Evolutionary conservation across 2,797 vertebrate species (phyloP).

Genomic region (Ctenosaura bakeri): DNA sequence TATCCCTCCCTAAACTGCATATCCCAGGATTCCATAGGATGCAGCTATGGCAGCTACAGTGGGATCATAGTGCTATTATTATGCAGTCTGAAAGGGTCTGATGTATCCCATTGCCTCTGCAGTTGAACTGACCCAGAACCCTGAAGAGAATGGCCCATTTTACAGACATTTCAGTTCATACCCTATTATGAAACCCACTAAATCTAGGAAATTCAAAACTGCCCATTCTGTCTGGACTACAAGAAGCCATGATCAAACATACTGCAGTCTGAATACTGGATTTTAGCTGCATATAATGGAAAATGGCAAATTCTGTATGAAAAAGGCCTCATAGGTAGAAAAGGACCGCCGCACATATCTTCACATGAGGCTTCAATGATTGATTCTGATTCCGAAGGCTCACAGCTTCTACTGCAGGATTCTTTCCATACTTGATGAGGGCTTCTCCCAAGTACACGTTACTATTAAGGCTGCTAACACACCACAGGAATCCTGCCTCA

Average conservation of each 20-base stretch:
- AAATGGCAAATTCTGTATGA: slow-evolving; percentile 31
- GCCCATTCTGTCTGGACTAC: neutral
- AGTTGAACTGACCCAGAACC: neutral
- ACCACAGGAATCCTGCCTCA: slow-evolving; percentile 49
- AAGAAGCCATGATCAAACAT: neutral
- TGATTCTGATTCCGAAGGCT: slow-evolving; percentile 45
- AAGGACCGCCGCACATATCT: slow-evolving; percentile 19
- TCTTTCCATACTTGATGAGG: slow-evolving; percentile 31
- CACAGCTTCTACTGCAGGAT: neutral
- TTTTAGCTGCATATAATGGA: slow-evolving; percentile 26
- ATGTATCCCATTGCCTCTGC: neutral
- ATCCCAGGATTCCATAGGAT: no score
- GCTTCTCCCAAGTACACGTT: slow-evolving; percentile 56
- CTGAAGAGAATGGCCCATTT: slow-evolving; percentile 1
- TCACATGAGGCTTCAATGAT: slow-evolving; percentile 30
- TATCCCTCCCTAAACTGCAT: no score
- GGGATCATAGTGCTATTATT: no score
- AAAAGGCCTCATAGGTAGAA: slow-evolving; percentile 67
- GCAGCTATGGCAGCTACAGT: no score
- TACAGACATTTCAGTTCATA: slow-evolving; percentile 11
- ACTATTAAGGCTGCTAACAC: slow-evolving; percentile 5
- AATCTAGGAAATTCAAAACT: slow-evolving; percentile 34
- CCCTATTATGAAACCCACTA: slow-evolving; percentile 19
- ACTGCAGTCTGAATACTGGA: slow-evolving; percentile 28
- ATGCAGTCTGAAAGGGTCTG: no score